Conservation (phyloP, 1,140 invertebrate genomes). For the Tetramorium alpestre region DNA sequence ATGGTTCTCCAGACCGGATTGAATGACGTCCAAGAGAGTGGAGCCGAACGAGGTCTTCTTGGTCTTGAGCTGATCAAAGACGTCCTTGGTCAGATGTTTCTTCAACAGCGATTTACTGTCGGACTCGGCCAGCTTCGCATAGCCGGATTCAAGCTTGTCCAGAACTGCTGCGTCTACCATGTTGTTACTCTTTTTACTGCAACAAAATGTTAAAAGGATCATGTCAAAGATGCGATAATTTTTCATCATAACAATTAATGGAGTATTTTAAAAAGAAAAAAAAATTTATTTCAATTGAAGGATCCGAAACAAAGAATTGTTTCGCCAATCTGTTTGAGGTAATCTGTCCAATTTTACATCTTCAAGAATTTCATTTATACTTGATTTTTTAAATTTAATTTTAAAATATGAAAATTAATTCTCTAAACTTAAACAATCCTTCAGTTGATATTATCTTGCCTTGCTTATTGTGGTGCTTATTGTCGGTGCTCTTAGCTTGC, state of each 20-base stretch:
- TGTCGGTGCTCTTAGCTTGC: too few relatives aligned
- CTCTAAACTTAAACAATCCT: background rate
- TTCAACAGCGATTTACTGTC: slow-evolving; percentile 98
- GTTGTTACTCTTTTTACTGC: slow-evolving; percentile 88
- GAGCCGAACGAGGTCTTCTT: slow-evolving; percentile 97
- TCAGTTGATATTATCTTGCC: background rate
- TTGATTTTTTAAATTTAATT: background rate
- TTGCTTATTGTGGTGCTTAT: background rate
- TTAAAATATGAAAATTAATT: background rate
- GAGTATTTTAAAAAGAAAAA: background rate
- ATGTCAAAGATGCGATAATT: background rate
- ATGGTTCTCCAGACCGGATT: slow-evolving; percentile 95
- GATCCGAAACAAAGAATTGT: background rate
- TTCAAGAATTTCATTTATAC: background rate
- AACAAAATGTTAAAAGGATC: slow-evolving; percentile 70
- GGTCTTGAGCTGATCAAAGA: slow-evolving; percentile 96
- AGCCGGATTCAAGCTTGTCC: slow-evolving; percentile 96
- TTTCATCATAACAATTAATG: background rate
- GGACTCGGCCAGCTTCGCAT: slow-evolving; percentile 93
- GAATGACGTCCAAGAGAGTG: slow-evolving; percentile 95
- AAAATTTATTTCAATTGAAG: slow-evolving; percentile 1
- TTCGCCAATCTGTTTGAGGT: background rate
- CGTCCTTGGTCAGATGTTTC: slow-evolving; percentile 95
- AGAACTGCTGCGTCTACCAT: slow-evolving; percentile 95
- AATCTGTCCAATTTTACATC: background rate